A percentile compares a stretch with the other conserved stretches of the same genome.
These are phyloP conservation scores for Polypedilum vanderplanki DNA, from an alignment of 1,140 invertebrate genomes.

Conservation along the genomic window DNA sequence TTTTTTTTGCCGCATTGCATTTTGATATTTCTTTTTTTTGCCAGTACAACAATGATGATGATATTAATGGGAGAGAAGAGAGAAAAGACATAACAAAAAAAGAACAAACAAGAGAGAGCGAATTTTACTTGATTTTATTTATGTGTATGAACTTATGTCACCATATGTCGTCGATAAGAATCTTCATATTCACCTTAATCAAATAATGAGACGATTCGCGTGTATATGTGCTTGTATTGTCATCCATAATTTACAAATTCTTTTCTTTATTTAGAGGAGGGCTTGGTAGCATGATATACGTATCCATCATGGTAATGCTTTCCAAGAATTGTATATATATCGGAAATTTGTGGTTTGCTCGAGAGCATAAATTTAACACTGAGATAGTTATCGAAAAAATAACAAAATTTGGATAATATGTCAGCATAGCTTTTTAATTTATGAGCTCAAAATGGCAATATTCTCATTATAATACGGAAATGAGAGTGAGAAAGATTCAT, in stretches of 20 bases:
- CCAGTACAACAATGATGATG: no score
- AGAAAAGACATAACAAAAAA: conserved; percentile 7
- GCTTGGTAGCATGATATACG: not conserved
- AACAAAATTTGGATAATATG: no score
- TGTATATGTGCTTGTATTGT: not conserved
- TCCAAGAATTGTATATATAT: not conserved
- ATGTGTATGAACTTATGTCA: conserved; percentile 2
- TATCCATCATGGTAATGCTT: not conserved
- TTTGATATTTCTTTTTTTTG: not conserved
- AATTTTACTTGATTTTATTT: not conserved
- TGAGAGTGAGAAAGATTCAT: no score
- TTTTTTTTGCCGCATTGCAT: conserved; percentile 10
- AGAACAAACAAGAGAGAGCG: not conserved
- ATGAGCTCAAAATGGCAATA: no score
- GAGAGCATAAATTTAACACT: conserved; percentile 21
- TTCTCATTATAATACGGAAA: no score
- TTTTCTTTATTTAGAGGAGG: not conserved
- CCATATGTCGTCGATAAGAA: conserved; percentile 22
- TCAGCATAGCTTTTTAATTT: no score
- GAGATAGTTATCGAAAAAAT: no score
- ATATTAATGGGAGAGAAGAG: not conserved
- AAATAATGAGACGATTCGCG: not conserved
- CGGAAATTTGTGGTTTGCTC: conserved; percentile 23
- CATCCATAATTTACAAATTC: conserved; percentile 17
- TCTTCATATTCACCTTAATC: conserved; percentile 27